phyloP scores from a whole-genome alignment of 2,888 invertebrate genomes.

The Hedya salicella region DNA sequence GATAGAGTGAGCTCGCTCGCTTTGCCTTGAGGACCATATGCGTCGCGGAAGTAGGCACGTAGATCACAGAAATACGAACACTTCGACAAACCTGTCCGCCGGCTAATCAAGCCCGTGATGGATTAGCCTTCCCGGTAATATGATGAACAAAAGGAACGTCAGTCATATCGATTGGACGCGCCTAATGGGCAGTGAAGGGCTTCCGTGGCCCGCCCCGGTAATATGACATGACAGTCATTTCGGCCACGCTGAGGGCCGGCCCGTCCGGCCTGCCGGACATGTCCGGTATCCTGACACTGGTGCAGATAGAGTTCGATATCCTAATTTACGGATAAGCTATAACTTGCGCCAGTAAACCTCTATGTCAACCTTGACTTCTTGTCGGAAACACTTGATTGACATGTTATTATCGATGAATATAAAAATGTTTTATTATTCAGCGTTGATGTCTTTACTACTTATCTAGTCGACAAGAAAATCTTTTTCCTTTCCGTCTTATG shows the following conservation, averaged over 20 bases:
- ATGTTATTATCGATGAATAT: conserved; percentile 32
- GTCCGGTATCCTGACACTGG: conserved; percentile 17
- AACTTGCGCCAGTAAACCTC: conserved; percentile 10
- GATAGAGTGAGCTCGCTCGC: conserved; percentile 20
- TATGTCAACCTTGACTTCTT: conserved; percentile 23
- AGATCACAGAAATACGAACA: conserved; percentile 8
- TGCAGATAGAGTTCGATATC: conserved; percentile 14
- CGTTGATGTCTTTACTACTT: conserved; percentile 12
- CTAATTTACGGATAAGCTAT: conserved; percentile 33
- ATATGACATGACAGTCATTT: conserved; percentile 37
- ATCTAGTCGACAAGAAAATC: conserved; percentile 28
- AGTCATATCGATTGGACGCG: conserved; percentile 61
- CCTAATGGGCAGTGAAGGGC: conserved; percentile 60
- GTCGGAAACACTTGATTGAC: conserved; percentile 32
- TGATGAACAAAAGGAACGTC: conserved; percentile 54
- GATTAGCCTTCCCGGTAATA: conserved; percentile 56
- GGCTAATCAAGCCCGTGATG: conserved; percentile 49
- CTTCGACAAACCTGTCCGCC: conserved; percentile 21
- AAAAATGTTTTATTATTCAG: conserved; percentile 35
- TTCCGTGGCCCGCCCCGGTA: conserved; percentile 51
- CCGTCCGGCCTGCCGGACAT: conserved; percentile 33
- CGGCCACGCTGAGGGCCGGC: conserved; percentile 18
- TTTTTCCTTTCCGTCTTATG: conserved; percentile 32
- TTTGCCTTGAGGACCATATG: conserved; percentile 32
- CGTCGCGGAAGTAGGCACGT: conserved; percentile 9